Conservation (phyloP, 1,140 invertebrate species). For the Brachionus sp. region DNA sequence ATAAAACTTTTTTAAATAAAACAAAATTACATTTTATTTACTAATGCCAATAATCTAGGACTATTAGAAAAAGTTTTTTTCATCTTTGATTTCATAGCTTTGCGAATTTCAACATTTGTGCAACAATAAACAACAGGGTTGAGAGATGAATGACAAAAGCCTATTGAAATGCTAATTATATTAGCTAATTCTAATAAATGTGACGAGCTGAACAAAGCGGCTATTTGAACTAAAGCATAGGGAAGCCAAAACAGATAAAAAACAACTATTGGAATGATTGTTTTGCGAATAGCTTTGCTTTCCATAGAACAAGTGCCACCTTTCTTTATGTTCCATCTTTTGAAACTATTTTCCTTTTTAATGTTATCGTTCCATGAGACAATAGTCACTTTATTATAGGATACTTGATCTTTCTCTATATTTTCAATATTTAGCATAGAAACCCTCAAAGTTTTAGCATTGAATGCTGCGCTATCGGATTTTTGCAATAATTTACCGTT, state of each 20-base stretch:
- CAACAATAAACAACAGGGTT: conserved; percentile 41
- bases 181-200: conserved; percentile 22
- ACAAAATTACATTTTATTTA: neutral
- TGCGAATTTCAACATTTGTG: conserved; percentile 36
- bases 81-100: conserved; percentile 7
- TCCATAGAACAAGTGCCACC: conserved; percentile 16
- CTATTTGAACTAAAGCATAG: neutral
- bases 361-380: neutral
- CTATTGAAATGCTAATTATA: conserved; percentile 27
- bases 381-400: neutral
- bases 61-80: conserved; percentile 34
- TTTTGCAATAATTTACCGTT: neutral
- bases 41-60: neutral
- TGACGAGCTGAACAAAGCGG: neutral
- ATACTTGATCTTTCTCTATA: neutral
- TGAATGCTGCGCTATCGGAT: neutral
- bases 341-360: neutral
- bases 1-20: too few relatives aligned
- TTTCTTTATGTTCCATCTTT: conserved; percentile 18
- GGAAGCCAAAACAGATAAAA: conserved; percentile 44
- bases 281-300: conserved; percentile 25
- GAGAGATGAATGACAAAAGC: conserved; percentile 34
- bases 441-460: neutral
- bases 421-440: neutral
- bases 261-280: conserved; percentile 30